A percentile compares a stretch with the other conserved stretches of the same genome.
Conservation (phyloP, 2,113 vertebrate genomes). For the Hypanus sabinus region DNA sequence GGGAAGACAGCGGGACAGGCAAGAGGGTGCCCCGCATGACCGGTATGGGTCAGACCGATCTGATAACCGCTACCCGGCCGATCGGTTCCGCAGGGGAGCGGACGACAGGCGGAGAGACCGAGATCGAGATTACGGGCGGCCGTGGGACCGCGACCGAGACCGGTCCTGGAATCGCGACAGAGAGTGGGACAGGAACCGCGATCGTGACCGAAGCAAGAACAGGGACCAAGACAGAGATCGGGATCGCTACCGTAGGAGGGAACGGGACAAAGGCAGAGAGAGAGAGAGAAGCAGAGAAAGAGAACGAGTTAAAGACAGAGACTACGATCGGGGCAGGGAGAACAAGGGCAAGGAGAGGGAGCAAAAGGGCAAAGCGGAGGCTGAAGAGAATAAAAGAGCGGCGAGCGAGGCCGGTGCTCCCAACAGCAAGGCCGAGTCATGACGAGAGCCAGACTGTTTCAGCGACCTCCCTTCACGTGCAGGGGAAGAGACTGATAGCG, state of each 20-base stretch:
- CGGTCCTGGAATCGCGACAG: slow-evolving; percentile 45
- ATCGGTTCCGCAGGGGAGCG: slow-evolving; percentile 60
- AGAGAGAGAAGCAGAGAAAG: slow-evolving; percentile 51
- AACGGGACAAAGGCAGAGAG: slow-evolving; percentile 51
- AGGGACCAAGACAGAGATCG: slow-evolving; percentile 54
- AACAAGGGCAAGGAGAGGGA: slow-evolving; percentile 57
- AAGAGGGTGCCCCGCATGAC: slow-evolving; percentile 68
- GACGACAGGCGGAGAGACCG: slow-evolving; percentile 77
- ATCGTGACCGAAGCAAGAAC: slow-evolving; percentile 37
- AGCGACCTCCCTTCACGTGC: too few relatives aligned
- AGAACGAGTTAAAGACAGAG: slow-evolving; percentile 51
- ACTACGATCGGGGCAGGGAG: slow-evolving; percentile 53
- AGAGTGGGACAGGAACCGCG: slow-evolving; percentile 28
- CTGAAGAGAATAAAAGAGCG: background rate
- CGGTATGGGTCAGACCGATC: slow-evolving; percentile 51
- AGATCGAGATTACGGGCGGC: slow-evolving; percentile 48
- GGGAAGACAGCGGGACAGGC: slow-evolving; percentile 68
- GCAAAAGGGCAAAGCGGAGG: slow-evolving; percentile 51
- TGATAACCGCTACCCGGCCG: slow-evolving; percentile 57
- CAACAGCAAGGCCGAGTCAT: background rate
- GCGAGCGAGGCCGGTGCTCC: background rate
- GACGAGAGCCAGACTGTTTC: background rate
- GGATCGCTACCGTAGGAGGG: slow-evolving; percentile 59
- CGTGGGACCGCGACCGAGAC: slow-evolving; percentile 43
- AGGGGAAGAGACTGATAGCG: too few relatives aligned